Conservation (phyloP, 2,797 vertebrate genomes). For the Eutrigla gurnardus region DNA sequence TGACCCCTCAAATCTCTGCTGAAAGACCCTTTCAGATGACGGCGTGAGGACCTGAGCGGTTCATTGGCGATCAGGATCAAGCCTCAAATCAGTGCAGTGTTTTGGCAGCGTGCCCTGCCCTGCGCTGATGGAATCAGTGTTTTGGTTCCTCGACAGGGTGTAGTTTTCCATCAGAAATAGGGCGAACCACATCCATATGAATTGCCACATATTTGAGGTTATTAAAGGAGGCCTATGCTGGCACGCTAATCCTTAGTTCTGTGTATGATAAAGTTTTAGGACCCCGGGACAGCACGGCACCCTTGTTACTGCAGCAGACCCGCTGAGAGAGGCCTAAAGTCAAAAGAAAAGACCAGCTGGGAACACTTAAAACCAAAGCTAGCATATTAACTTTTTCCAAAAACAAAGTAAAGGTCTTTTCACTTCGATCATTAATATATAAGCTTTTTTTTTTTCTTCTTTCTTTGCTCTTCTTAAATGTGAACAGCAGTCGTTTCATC, state of each 20-base stretch:
- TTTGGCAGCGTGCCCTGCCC: conserved; percentile 38
- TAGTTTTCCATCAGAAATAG: conserved; percentile 57
- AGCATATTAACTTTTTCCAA: conserved; percentile 68
- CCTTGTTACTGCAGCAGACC: conserved; percentile 74
- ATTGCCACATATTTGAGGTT: conserved; percentile 56
- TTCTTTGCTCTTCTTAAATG: conserved; percentile 15
- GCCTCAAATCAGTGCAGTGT: conserved; percentile 38
- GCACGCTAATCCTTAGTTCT: conserved; percentile 50
- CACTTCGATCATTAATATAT: conserved; percentile 56
- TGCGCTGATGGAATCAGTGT: conserved; percentile 46
- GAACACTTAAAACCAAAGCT: conserved; percentile 76
- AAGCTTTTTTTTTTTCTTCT: conserved; percentile 20
- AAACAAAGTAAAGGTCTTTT: conserved; percentile 73
- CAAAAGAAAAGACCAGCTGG: conserved; percentile 74
- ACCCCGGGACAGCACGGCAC: conserved; percentile 62
- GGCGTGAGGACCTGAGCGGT: conserved; percentile 19
- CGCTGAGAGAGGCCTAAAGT: conserved; percentile 67
- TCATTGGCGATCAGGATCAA: conserved; percentile 30
- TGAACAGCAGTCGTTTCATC: conserved; percentile 38
- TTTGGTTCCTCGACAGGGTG: conserved; percentile 53
- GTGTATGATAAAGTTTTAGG: conserved; percentile 68
- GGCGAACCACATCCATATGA: conserved; percentile 63
- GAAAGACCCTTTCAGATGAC: conserved; percentile 47
- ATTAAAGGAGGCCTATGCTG: conserved; percentile 62
- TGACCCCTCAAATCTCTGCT: conserved; percentile 23